A percentile compares a stretch with the other conserved stretches of the same genome.
Conservation (phyloP, 1,140 invertebrate genomes). For the Eurosta solidaginis region DNA sequence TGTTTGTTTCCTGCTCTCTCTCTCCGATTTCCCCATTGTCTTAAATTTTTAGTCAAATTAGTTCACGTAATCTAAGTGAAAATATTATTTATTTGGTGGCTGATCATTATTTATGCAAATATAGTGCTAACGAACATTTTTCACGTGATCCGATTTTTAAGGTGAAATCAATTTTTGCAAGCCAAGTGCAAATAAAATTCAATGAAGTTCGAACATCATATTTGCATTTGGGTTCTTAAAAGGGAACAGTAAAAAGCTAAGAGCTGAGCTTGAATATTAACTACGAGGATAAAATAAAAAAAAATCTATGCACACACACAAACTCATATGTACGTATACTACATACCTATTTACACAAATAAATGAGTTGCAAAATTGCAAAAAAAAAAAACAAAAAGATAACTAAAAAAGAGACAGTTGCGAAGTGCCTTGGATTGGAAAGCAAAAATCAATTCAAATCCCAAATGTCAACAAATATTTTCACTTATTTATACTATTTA, state of each 20-base stretch:
- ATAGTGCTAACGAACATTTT: conserved; percentile 7
- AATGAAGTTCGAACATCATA: not conserved
- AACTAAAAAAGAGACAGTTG: not conserved
- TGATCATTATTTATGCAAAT: conserved; percentile 30
- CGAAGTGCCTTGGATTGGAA: not conserved
- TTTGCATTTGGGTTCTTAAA: conserved; percentile 24
- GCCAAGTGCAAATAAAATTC: conserved; percentile 25
- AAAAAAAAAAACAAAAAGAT: not conserved
- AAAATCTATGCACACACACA: not conserved
- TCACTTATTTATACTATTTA: not conserved
- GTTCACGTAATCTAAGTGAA: no score
- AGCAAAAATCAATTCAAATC: conserved; percentile 34
- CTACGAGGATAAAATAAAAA: not conserved
- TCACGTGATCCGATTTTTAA: conserved; percentile 23
- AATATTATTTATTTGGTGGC: no score
- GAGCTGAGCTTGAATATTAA: not conserved
- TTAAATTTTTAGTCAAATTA: no score
- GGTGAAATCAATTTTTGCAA: conserved; percentile 13
- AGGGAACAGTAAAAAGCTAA: not conserved
- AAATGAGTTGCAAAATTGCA: not conserved
- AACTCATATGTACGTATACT: not conserved
- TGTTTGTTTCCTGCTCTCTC: no score
- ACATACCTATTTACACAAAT: not conserved
- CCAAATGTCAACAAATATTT: conserved; percentile 32
- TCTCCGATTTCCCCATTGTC: no score